Evolutionary conservation across 2,888 invertebrate species (phyloP).

Genomic region (Clanis bilineata): DNA sequence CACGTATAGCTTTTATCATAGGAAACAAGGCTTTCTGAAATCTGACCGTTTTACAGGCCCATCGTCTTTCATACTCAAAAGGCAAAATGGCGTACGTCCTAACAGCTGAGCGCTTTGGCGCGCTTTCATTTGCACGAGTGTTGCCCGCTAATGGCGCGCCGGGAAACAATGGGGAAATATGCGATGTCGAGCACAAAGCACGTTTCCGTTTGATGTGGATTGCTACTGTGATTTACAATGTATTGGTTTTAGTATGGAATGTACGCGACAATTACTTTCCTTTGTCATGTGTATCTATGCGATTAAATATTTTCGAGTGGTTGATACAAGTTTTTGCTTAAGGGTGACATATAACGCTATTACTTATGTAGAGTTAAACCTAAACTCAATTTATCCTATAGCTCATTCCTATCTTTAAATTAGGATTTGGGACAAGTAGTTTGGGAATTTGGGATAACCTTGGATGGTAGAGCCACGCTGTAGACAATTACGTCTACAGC

Average conservation of each 20-base stretch:
- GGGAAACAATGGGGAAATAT: constrained; percentile 70
- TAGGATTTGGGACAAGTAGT: no score
- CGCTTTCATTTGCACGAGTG: constrained; percentile 60
- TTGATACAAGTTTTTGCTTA: not conserved
- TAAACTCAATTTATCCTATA: no score
- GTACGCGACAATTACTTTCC: constrained; percentile 8
- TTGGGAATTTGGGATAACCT: no score
- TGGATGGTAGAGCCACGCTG: no score
- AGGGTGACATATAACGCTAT: no score
- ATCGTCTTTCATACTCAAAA: constrained; percentile 45
- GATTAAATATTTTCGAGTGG: not conserved
- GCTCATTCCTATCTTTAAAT: no score
- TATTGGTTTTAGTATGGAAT: constrained; percentile 14
- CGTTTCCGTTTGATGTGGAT: constrained; percentile 70
- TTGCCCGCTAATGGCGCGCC: constrained; percentile 70
- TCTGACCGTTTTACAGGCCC: constrained; percentile 34
- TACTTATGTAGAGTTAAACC: no score
- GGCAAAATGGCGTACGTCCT: constrained; percentile 70
- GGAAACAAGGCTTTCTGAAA: constrained; percentile 37
- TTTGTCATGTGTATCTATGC: not conserved
- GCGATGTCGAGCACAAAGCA: constrained; percentile 65
- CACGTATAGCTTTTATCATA: constrained; percentile 17
- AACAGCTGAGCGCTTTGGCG: constrained; percentile 63
- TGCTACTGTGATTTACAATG: constrained; percentile 44
- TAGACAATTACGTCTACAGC: no score